Conservation (phyloP, 2,888 invertebrate genomes). For the Polymixis flavicincta region DNA sequence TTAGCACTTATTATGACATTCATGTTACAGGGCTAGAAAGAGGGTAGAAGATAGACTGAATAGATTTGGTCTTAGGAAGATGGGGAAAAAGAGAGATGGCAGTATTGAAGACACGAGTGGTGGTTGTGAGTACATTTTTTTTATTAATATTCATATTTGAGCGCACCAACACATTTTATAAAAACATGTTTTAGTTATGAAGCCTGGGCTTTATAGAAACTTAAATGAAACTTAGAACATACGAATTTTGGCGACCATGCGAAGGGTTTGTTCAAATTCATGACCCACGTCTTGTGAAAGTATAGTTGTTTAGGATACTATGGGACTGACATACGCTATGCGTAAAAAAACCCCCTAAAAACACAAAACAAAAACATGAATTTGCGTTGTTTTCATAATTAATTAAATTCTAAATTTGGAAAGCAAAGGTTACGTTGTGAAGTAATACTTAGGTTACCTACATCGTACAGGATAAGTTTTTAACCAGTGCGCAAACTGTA, state of each 20-base stretch:
- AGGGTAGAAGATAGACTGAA: slow-evolving; percentile 97
- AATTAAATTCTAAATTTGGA: neutral
- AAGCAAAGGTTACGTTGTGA: neutral
- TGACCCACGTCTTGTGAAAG: too few relatives aligned
- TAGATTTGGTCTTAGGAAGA: slow-evolving; percentile 95
- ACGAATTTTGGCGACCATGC: too few relatives aligned
- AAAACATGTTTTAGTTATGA: neutral
- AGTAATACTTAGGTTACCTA: neutral
- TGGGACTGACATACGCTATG: too few relatives aligned
- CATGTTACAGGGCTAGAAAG: slow-evolving; percentile 93
- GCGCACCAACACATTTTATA: neutral
- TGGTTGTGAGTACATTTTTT: slow-evolving; percentile 90
- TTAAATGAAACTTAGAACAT: neutral
- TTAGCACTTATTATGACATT: neutral
- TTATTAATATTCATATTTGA: neutral
- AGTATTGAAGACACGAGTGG: slow-evolving; percentile 96
- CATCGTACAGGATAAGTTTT: too few relatives aligned
- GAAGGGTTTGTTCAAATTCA: too few relatives aligned
- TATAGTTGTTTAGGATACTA: too few relatives aligned
- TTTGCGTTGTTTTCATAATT: neutral
- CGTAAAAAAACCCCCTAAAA: too few relatives aligned
- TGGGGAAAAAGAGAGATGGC: slow-evolving; percentile 96
- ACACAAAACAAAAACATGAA: too few relatives aligned
- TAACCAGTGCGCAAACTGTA: too few relatives aligned
- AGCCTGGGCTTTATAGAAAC: neutral